Base-by-base conservation (phyloP, 2,797 vertebrate species). In the Chaunax sp. region DNA sequence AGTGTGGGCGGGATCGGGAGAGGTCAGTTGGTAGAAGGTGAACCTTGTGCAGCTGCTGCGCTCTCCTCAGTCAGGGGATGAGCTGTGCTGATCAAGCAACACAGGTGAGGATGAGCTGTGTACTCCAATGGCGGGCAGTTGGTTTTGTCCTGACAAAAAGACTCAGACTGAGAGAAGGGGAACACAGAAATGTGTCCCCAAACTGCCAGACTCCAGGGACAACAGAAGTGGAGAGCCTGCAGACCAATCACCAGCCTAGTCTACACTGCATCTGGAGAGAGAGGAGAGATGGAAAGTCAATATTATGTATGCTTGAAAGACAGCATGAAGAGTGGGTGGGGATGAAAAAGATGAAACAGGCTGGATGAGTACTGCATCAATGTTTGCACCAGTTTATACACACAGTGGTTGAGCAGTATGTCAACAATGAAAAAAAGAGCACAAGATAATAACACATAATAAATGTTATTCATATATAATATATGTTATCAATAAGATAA, bases 181-280 rank as follows among this genome's bases (percentile, higher is more conserved):
- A 93, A 88, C 6, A 44, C 78, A 88, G 92, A 90, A 83, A 69
- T 79, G 85, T 90, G 90, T 87, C 89, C 52, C 80, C 92, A 91
- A 89, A 37, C 28, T 87, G 80, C 61, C 67, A 75, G 65, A 81
- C 85, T 89, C 81, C 87, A 76, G 86, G 87, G 84, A 91, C 72
- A 90, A 93, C 87, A 92, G 80, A 86, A 90, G 83, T 41, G 83
- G 86, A 91, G 86, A 94, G 93, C 87, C 91, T 84, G 83, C 89
- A 95, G 91, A 92, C 91, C 92, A 95, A 92, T 97, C 95, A 98
- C 92, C 87, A 94, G 86, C 55, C 80, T 87, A 92, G 90, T 85
- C 86, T 93, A 96, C 95, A 96, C 96, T 95, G 95, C 97, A 98
- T 97, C 98, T 99, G 87, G 54, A 84, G 71, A 40, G 70, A 85